Conservation (phyloP, 2,113 vertebrate species). For the Muscicapa adusta region DNA sequence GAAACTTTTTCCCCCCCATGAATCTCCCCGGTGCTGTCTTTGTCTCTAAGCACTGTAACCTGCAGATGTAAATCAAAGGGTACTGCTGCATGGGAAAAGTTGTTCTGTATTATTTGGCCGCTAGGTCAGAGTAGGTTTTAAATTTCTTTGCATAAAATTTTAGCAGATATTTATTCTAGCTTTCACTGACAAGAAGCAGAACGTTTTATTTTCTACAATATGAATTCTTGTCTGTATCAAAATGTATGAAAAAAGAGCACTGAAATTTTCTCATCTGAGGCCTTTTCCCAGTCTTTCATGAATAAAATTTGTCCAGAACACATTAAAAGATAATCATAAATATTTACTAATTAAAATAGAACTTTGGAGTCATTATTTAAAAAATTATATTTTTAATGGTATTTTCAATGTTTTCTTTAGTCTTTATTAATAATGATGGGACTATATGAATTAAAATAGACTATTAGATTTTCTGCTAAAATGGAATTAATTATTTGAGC, state of each 20-base stretch:
- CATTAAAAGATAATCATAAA: background rate
- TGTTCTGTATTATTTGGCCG: background rate
- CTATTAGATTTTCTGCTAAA: background rate
- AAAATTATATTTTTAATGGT: background rate
- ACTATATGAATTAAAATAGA: background rate
- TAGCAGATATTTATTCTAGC: background rate
- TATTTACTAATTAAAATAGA: background rate
- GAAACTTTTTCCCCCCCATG: rapidly evolving
- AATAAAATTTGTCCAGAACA: background rate
- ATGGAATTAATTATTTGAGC: background rate
- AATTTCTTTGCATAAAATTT: background rate
- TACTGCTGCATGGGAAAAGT: background rate
- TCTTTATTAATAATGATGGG: background rate
- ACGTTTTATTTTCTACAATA: background rate
- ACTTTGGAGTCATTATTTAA: background rate
- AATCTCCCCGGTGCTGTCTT: background rate
- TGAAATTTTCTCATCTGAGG: background rate
- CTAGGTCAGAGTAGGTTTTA: background rate
- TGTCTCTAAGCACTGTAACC: background rate
- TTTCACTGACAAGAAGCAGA: background rate
- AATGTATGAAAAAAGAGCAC: background rate
- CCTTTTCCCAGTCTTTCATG: background rate
- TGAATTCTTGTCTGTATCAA: background rate
- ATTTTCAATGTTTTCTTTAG: background rate
- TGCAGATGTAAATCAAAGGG: background rate